phyloP scores from a whole-genome alignment of 1,140 invertebrate species.

The Agrypnia vestita region DNA sequence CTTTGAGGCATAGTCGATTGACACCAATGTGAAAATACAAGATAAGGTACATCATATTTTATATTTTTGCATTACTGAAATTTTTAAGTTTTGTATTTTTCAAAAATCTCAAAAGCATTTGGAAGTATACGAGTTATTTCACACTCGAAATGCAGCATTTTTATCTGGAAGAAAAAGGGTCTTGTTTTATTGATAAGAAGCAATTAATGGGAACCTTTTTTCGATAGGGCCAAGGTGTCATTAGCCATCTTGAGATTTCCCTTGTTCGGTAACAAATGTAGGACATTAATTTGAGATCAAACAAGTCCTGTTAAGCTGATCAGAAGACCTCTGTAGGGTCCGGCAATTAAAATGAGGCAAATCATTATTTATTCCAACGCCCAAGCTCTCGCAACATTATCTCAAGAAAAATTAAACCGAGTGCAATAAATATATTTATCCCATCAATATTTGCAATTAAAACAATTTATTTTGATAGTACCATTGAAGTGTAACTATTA shows the following conservation, averaged over 20 bases:
- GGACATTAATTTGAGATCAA: slow-evolving; percentile 37
- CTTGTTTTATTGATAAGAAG: slow-evolving; percentile 26
- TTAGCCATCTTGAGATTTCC: slow-evolving; percentile 17
- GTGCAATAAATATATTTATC: too few relatives aligned
- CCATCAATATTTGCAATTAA: too few relatives aligned
- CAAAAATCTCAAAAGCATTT: too few relatives aligned
- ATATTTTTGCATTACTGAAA: too few relatives aligned
- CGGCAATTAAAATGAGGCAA: slow-evolving; percentile 9
- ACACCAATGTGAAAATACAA: too few relatives aligned
- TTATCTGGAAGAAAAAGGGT: slow-evolving; percentile 5
- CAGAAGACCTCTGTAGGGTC: not conserved
- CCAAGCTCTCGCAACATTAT: not conserved
- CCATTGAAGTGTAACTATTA: too few relatives aligned
- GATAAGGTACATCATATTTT: too few relatives aligned
- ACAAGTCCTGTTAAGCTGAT: slow-evolving; percentile 21
- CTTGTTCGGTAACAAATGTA: slow-evolving; percentile 18
- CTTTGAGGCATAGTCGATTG: too few relatives aligned
- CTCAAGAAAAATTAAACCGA: too few relatives aligned
- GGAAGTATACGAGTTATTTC: too few relatives aligned
- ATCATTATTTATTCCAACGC: slow-evolving; percentile 21
- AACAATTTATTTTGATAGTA: too few relatives aligned
- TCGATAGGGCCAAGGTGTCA: slow-evolving; percentile 14
- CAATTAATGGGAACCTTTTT: slow-evolving; percentile 30
- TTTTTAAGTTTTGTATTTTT: too few relatives aligned
- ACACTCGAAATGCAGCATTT: not conserved